phyloP scores from a whole-genome alignment of 1,140 invertebrate genomes.

The Listronotus oregonensis region DNA sequence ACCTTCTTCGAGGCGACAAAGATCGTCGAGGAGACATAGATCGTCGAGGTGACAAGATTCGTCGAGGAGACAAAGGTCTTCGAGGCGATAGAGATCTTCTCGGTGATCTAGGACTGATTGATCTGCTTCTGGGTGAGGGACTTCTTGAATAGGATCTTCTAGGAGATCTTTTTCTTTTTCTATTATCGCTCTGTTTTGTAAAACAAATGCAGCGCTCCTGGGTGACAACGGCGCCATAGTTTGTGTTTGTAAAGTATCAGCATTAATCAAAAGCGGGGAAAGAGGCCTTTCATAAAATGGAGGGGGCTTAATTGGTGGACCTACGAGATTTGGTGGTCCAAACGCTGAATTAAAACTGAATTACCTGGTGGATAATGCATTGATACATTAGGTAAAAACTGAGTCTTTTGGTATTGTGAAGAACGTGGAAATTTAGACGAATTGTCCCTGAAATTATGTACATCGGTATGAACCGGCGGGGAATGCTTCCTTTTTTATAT shows the following conservation, averaged over 20 bases:
- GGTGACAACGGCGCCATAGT: constrained; percentile 54
- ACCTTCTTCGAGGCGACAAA: constrained; percentile 38
- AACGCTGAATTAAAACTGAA: constrained; percentile 9
- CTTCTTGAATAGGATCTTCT: constrained; percentile 48
- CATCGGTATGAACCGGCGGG: neutral
- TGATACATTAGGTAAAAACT: constrained; percentile 1
- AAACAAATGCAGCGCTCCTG: constrained; percentile 54
- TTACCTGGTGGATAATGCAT: constrained; percentile 2
- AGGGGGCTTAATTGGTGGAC: constrained; percentile 19
- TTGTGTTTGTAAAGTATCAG: constrained; percentile 46
- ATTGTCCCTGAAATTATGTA: constrained; percentile 5
- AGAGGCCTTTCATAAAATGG: constrained; percentile 42
- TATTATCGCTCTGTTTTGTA: constrained; percentile 53
- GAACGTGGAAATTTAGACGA: neutral
- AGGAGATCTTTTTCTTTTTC: constrained; percentile 52
- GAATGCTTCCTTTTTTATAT: neutral
- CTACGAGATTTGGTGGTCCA: constrained; percentile 13
- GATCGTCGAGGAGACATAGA: constrained; percentile 29
- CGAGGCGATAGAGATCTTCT: constrained; percentile 33
- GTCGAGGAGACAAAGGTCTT: constrained; percentile 24
- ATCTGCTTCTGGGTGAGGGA: constrained; percentile 40
- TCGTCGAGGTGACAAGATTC: constrained; percentile 23
- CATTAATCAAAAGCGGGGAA: constrained; percentile 49
- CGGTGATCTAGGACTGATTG: constrained; percentile 18
- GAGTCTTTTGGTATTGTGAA: neutral